These are phyloP conservation scores for Falcaria lacertinaria DNA, from an alignment of 2,888 invertebrate species.

Conservation along the genomic window DNA sequence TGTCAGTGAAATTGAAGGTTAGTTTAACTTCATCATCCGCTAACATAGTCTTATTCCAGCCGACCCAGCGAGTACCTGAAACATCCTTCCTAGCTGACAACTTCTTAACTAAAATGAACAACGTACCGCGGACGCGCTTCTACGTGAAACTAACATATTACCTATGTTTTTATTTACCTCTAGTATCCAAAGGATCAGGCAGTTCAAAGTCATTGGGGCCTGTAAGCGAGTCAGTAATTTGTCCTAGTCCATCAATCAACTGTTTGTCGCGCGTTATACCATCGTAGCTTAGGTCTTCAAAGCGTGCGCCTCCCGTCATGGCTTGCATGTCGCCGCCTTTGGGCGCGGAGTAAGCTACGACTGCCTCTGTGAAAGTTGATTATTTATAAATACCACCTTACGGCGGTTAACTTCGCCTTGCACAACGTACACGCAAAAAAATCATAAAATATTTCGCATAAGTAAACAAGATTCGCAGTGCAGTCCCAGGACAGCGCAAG, in stretches of 20 bases:
- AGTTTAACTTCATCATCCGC: conserved; percentile 84
- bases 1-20: conserved; percentile 88
- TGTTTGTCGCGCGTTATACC: conserved; percentile 79
- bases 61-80: conserved; percentile 88
- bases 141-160: not conserved
- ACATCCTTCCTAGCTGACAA: conserved; percentile 8
- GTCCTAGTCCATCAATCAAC: conserved; percentile 87
- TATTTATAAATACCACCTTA: conserved; percentile 43
- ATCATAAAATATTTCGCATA: conserved; percentile 11
- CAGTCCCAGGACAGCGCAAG: conserved; percentile 55
- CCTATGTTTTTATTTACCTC: conserved; percentile 64
- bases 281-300: conserved; percentile 91
- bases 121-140: too few species aligned
- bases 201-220: conserved; percentile 84
- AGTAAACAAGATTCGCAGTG: conserved; percentile 33
- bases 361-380: conserved; percentile 78
- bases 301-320: conserved; percentile 83
- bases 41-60: conserved; percentile 87
- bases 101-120: too few species aligned
- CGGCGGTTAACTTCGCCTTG: conserved; percentile 32
- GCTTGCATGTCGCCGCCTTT: conserved; percentile 82
- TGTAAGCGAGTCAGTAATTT: conserved; percentile 87
- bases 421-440: conserved; percentile 20
- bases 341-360: conserved; percentile 84
- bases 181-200: conserved; percentile 78